These are phyloP conservation scores for Pangasianodon gigas DNA, from an alignment of 2,113 vertebrate species.

Conservation along the genomic window DNA sequence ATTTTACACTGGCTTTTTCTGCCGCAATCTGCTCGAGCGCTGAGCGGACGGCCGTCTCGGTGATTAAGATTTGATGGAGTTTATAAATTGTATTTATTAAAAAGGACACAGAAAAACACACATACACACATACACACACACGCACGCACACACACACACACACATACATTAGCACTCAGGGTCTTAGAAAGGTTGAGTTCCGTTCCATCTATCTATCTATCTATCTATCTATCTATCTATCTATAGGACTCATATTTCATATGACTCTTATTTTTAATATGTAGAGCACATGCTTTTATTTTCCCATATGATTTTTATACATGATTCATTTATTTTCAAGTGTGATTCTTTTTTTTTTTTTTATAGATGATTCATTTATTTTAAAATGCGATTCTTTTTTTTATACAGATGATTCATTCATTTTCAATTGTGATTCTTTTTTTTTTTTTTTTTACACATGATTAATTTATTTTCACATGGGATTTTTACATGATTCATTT, in stretches of 20 bases:
- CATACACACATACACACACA: background rate
- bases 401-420: too few relatives aligned
- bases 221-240: background rate
- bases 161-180: background rate
- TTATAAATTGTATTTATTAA: constrained; percentile 1
- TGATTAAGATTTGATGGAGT: constrained; percentile 14
- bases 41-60: background rate
- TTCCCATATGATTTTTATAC: too few relatives aligned
- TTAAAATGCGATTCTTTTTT: too few relatives aligned
- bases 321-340: too few relatives aligned
- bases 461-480: too few relatives aligned
- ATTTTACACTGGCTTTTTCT: background rate
- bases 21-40: background rate
- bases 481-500: too few relatives aligned
- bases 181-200: background rate
- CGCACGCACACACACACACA: background rate
- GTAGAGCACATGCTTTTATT: too few relatives aligned
- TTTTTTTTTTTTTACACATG: background rate
- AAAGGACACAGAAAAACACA: background rate
- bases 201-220: too few relatives aligned
- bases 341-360: too few relatives aligned
- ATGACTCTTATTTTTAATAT: too few relatives aligned
- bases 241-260: background rate
- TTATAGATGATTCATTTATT: too few relatives aligned
- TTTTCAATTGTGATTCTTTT: too few relatives aligned